Evolutionary conservation across 2,797 vertebrate species (phyloP), one percentile per base, ranked within the genome.

Genomic region (Botia kubotai): DNA sequence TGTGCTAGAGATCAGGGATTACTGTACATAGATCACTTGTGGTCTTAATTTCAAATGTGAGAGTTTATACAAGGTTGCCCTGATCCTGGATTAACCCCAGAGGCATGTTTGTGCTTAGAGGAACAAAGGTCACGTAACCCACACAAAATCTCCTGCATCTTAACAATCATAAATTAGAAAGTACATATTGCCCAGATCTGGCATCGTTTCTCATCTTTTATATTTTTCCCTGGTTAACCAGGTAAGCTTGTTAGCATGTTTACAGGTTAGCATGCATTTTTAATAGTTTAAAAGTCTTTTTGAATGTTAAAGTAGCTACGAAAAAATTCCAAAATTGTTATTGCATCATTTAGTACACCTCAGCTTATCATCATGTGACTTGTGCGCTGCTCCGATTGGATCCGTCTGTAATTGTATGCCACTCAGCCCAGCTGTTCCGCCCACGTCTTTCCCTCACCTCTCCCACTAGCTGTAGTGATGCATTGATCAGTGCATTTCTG

Each of bases 401-500:
- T 58, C 68, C 36, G 68, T 72, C 43, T 79, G 11, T 72, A 52
- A 63, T 79, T 29, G 33, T 39, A 19, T 79, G 48, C 48, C 69
- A 72, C 50, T 46, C 46, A 79, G 73, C 46, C 43, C 53, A 69
- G 17, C 60, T 74, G 62, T 65, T 73, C 52, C 26, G 2, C 36
- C 71, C 78, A 80, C 78, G 53, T 63, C 48, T 76, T 76, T 63
- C 55, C 53, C 57, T 66, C 75, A 29, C 33, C 55, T 74, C 66
- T 83, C 72, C 72, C 29, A 21, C 14, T 82, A 55, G 66, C 79
- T 57, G 52, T 68, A 72, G 53, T 82, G 77, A 82, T 81, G 71
- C 58, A 84, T 83, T 76, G 77, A 82, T 77, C 72, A 77, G 74
- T 57, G 77, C 65, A 69, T 80, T 83, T 81, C 66, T 77, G 55